Evolutionary conservation across 2,888 invertebrate genomes (phyloP), one percentile per base, ranked within the genome.

Genomic region (Cheilosia vernalis): DNA sequence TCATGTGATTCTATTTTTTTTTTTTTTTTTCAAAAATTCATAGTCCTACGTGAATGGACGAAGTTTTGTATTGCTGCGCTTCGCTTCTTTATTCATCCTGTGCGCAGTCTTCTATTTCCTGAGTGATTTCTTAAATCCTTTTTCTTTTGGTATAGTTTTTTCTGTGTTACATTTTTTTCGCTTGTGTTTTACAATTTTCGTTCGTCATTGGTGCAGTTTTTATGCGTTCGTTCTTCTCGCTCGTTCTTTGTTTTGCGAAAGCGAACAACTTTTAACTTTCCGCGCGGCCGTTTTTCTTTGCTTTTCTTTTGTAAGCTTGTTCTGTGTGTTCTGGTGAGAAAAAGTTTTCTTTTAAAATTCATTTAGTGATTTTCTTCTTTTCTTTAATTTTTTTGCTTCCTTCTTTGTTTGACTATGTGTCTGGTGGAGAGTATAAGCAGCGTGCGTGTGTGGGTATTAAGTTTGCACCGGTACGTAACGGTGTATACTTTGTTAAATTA

Each of bases 261-360:
- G 61, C 56, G 72, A 78, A 78, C 49, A 73, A 78, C 67, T 78
- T 83, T 83, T 73, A 73, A 83, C 72, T 83, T 72, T 63, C 19
- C 24, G 40, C 69, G 64, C 49, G 55, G 42, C 55, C 49, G 73
- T 19, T 42, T 21, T 63, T 73, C 30, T 30, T 64, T 58, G n/a
- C 27, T 73, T 63, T 64, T 53, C 24, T 51, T 51, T 51, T 51
- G 51, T 63, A 27, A 19, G 47, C 40, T 4, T 70, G 6, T 49
- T 55, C 42, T 9, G 27, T 21, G 2, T 9, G 19, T 47, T 60
- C 24, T 55, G 49, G 44, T 33, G 63, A 61, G 47, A 66, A 80
- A 84, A 84, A 79, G 30, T 84, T 84, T 84, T 84, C 80, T 74
- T 84, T 84, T 76, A 84, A 84, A 84, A 84, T 80, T 84, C 84